These are phyloP conservation scores for Agrochola circellaris DNA, from an alignment of 2,888 invertebrate species.

Conservation along the genomic window DNA sequence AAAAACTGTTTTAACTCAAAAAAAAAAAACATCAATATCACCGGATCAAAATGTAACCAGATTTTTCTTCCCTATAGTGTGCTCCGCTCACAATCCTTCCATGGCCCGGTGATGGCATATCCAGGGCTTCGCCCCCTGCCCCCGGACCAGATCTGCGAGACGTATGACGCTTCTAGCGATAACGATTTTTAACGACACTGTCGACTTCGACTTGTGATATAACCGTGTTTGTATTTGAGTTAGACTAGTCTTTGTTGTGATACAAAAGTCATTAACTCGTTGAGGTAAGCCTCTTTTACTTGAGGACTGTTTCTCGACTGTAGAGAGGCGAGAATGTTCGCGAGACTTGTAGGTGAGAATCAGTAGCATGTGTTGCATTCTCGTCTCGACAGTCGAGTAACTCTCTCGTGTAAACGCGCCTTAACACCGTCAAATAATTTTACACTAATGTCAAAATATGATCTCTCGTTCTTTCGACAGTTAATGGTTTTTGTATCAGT, in stretches of 20 bases:
- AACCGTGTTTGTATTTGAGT: constrained; percentile 55
- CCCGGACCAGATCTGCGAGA: constrained; percentile 81
- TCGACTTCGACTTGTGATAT: constrained; percentile 64
- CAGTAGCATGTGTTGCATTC: not conserved
- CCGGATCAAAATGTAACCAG: not conserved
- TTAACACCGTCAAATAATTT: constrained; percentile 29
- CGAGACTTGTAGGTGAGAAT: not conserved
- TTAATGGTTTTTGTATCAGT: constrained; percentile 53
- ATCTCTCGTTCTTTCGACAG: constrained; percentile 38
- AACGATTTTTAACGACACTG: constrained; percentile 86
- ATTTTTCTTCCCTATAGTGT: constrained; percentile 84
- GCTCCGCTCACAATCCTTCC: constrained; percentile 92
- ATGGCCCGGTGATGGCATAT: constrained; percentile 88
- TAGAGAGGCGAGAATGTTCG: not conserved
- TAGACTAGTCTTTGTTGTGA: constrained; percentile 53
- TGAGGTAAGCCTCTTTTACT: constrained; percentile 9
- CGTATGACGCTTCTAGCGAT: constrained; percentile 88
- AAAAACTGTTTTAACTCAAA: constrained; percentile 32
- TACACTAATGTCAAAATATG: constrained; percentile 33
- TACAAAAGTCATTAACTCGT: constrained; percentile 37
- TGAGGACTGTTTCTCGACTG: not conserved
- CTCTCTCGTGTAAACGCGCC: constrained; percentile 5
- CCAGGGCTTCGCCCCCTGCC: constrained; percentile 80
- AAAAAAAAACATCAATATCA: constrained; percentile 1
- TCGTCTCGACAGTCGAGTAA: not conserved